phyloP scores from a whole-genome alignment of 1,140 invertebrate species.

The Theocolax elegans region DNA sequence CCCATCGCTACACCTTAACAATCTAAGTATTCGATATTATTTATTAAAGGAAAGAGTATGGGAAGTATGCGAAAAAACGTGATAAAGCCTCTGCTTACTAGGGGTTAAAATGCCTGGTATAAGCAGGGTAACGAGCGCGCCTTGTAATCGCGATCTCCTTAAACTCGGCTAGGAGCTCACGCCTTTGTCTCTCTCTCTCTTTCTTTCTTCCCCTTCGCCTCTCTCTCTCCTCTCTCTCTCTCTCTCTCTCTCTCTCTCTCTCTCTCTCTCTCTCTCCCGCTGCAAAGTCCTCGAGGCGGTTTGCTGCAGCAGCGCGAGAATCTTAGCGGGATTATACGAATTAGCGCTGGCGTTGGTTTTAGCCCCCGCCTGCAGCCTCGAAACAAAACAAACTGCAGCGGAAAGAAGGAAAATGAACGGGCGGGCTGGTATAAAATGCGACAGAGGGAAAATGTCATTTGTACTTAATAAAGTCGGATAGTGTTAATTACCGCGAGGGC shows the following conservation, averaged over 20 bases:
- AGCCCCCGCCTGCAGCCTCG: neutral
- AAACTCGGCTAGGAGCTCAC: neutral
- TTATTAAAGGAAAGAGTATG: too few species aligned
- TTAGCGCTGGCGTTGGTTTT: constrained; percentile 7
- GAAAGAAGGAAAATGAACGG: too few species aligned
- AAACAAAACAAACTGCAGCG: too few species aligned
- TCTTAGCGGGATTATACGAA: constrained; percentile 33
- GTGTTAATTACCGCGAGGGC: too few species aligned
- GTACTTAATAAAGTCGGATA: too few species aligned
- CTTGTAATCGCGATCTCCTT: constrained; percentile 27
- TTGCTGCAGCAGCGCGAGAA: neutral
- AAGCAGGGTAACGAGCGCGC: neutral
- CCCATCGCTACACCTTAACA: too few species aligned
- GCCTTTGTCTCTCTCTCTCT: neutral
- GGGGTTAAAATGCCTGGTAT: neutral
- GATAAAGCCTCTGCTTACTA: too few species aligned
- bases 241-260: neutral
- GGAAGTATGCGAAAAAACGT: too few species aligned
- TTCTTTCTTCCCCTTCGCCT: neutral
- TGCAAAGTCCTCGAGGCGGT: neutral
- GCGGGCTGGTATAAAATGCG: too few species aligned
- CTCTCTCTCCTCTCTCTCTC: neutral
- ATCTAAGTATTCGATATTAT: neutral
- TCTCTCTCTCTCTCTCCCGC: neutral
- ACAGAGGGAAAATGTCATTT: too few species aligned